Evolutionary conservation across 2,113 vertebrate genomes (phyloP).

Genomic region (Pimephales promelas): DNA sequence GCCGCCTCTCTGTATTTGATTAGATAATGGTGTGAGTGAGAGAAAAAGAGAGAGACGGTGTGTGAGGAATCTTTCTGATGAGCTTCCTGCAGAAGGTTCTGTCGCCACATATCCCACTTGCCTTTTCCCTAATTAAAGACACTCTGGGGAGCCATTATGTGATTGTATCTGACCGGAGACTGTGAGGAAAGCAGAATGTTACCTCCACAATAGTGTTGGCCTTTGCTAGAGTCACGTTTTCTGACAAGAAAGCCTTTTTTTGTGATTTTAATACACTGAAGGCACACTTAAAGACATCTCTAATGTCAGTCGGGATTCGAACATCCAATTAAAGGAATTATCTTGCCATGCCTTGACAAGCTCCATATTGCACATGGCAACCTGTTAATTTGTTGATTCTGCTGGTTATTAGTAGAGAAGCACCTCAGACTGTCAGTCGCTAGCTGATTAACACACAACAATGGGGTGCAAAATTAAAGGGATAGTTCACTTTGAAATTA

Average conservation of each 20-base stretch:
- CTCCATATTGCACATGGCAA: neutral
- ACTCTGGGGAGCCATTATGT: constrained; percentile 43
- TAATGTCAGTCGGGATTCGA: neutral
- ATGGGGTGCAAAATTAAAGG: constrained; percentile 33
- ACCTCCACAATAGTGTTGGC: constrained; percentile 6
- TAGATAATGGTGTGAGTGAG: constrained; percentile 63
- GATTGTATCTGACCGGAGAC: constrained; percentile 45
- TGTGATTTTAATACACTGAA: neutral
- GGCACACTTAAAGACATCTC: neutral
- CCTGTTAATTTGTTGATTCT: constrained; percentile 30
- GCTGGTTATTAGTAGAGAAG: constrained; percentile 33
- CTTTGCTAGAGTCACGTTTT: neutral
- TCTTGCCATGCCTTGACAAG: neutral
- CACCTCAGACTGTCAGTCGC: constrained; percentile 8
- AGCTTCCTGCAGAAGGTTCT: constrained; percentile 67
- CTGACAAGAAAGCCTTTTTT: neutral
- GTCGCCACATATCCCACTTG: constrained; percentile 70
- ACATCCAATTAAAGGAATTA: neutral
- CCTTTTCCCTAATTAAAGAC: constrained; percentile 61
- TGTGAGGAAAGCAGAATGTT: constrained; percentile 36
- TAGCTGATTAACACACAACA: constrained; percentile 48
- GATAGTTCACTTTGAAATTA: no score
- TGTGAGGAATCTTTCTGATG: constrained; percentile 58
- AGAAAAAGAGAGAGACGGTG: constrained; percentile 4
- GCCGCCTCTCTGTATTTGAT: constrained; percentile 65